Evolutionary conservation across 53 echinoderm and acorn worm species (phyloP), one percentile per base, ranked within the genome.

Genomic region (Holothuria scabra): DNA sequence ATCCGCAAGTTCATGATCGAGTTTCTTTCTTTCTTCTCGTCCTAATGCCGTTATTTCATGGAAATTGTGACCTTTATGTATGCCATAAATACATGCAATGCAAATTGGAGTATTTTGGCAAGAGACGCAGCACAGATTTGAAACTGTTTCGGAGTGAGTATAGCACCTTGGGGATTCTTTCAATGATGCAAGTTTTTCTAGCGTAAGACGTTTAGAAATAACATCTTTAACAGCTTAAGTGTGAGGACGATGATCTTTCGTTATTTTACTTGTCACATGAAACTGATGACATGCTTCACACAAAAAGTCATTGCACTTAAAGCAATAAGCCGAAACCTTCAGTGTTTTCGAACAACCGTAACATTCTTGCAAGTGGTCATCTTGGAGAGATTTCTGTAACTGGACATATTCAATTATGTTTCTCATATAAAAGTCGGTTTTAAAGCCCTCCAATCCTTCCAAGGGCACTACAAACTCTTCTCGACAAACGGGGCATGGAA

Each of bases 391-490:
- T 32, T 55, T 78, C 13, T 78, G 78, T 26, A 57, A 31, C 59
- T 58, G 56, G 26, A 78, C 56, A 57, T 48, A 57, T 13, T 78
- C 78, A 25, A 78, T 49, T 29, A 78, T 56, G 19, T 56, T 32
- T 22, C 13, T 57, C 30, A 32, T 30, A 32, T 57, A 57, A 22
- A 78, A 78, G 56, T 78, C 78, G 11, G 31, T 78, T 25, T 78
- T 56, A 31, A 78, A 56, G 24, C 78, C 78, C 3, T 78, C 57
- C 29, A 56, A 49, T 56, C 78, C 78, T 32, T 78, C 52, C 18
- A 29, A 4, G 6, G 78, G 78, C 1, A 78, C 22, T 2, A 22
- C 16, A 52, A 23, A 56, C 31, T 78, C 78, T 25, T 46, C 32
- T 56, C 52, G 28, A 31, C 78, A 78, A 22, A 78, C 32, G 29